Percentiles rank a stretch among this genome's conserved stretches.
Evolutionary conservation across 2,113 vertebrate species (phyloP).

Genomic region (Pelobates fuscus): DNA sequence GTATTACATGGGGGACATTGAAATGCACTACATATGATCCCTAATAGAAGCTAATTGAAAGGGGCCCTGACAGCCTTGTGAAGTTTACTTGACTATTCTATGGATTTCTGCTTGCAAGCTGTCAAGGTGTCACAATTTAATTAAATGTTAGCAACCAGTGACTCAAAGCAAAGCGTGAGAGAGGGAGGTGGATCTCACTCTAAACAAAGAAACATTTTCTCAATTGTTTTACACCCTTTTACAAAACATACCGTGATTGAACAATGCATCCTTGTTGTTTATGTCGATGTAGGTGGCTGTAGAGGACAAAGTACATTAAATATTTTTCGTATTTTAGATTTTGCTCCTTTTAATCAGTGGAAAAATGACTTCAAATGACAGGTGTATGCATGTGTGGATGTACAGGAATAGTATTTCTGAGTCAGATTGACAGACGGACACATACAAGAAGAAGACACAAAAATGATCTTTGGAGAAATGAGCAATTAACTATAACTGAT

Average conservation of each 20-base stretch:
- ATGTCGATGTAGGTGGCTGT: background rate
- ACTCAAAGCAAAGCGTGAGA: slow-evolving; percentile 35
- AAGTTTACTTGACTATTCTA: slow-evolving; percentile 44
- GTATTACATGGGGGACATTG: slow-evolving; percentile 15
- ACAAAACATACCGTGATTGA: slow-evolving; percentile 4
- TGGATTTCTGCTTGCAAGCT: slow-evolving; percentile 44
- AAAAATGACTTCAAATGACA: no score
- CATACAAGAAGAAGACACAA: no score
- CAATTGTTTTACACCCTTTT: slow-evolving; percentile 3
- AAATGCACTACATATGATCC: slow-evolving; percentile 36
- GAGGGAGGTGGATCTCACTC: slow-evolving; percentile 1
- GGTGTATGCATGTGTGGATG: no score
- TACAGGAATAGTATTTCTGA: no score
- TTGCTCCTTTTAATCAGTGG: no score
- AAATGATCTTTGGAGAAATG: no score
- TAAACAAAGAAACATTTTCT: slow-evolving; percentile 44
- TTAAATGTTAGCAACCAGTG: slow-evolving; percentile 42
- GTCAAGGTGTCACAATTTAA: slow-evolving; percentile 49
- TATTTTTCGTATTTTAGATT: slow-evolving; percentile 8
- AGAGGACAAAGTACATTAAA: background rate
- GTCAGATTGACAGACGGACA: no score
- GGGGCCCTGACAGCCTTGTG: slow-evolving; percentile 19
- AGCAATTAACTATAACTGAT: no score
- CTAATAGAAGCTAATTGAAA: slow-evolving; percentile 47
- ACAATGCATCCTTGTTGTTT: background rate